Percentiles rank a stretch among this genome's conserved stretches.
Conservation (phyloP, 1,140 invertebrate species). For the Lepidotrigona ventralis region DNA sequence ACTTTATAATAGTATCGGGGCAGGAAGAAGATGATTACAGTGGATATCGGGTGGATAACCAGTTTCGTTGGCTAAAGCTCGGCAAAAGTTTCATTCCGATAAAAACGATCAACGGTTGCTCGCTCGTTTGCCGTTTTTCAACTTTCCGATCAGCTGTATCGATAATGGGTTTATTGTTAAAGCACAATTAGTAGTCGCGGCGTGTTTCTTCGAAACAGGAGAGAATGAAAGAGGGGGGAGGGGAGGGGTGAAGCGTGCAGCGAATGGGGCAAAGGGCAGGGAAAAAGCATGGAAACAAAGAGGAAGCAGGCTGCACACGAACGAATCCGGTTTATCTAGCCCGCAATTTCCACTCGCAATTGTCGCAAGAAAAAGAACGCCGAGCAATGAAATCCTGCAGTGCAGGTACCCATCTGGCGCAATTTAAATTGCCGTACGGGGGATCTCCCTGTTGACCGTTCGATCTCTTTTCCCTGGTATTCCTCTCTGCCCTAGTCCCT, state of each 20-base stretch:
- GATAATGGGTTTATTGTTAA: conserved; percentile 42
- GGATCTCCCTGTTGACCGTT: conserved; percentile 7
- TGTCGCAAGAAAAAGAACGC: conserved; percentile 39
- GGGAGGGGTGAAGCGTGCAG: fast-evolving
- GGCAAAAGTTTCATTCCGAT: conserved; percentile 11
- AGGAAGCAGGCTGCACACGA: not conserved
- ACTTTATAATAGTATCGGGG: not conserved
- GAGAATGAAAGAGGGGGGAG: too few relatives aligned
- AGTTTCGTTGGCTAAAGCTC: not conserved
- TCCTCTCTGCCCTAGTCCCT: not conserved
- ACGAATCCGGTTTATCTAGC: conserved; percentile 38
- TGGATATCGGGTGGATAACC: not conserved
- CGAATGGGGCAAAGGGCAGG: too few relatives aligned
- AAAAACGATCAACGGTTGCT: conserved; percentile 8
- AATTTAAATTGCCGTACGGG: conserved; percentile 38
- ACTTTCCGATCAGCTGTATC: conserved; percentile 22
- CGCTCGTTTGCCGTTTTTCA: conserved; percentile 14
- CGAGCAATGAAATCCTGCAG: conserved; percentile 35
- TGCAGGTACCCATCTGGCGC: conserved; percentile 42
- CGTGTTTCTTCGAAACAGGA: not conserved
- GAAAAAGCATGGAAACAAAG: conserved; percentile 5
- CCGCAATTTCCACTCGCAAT: conserved; percentile 47
- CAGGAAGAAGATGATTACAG: not conserved
- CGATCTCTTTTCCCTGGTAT: conserved; percentile 2
- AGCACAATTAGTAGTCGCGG: conserved; percentile 34